Evolutionary conservation across 2,888 invertebrate genomes (phyloP).

Genomic region (Lobophora halterata): DNA sequence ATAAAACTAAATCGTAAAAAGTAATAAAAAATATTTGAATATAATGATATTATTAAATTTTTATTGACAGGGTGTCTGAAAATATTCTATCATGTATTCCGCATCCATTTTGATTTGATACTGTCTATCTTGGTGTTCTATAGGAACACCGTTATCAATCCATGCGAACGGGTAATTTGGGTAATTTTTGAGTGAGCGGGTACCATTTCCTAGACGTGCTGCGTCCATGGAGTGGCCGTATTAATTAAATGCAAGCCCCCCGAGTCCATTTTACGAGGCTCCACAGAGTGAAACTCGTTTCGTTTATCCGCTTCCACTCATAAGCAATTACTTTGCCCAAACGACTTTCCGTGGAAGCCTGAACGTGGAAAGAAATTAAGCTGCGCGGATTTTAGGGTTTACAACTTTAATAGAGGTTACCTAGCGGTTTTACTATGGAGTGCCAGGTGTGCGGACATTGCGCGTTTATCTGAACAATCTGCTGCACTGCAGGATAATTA

Average conservation of each 20-base stretch:
- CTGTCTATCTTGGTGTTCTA: too few species aligned
- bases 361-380: conserved; percentile 73
- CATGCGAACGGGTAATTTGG: conserved; percentile 45
- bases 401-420: conserved; percentile 57
- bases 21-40: too few species aligned
- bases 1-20: too few species aligned
- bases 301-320: conserved; percentile 77
- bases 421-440: conserved; percentile 47
- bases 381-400: conserved; percentile 61
- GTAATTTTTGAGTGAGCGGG: conserved; percentile 62
- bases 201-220: conserved; percentile 64
- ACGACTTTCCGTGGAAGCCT: conserved; percentile 66
- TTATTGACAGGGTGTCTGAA: too few species aligned
- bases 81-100: too few species aligned
- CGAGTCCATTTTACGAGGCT: conserved; percentile 74
- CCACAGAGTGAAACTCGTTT: conserved; percentile 69
- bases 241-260: conserved; percentile 78
- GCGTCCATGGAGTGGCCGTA: conserved; percentile 69
- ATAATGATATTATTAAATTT: too few species aligned
- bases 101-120: too few species aligned
- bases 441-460: conserved; percentile 35
- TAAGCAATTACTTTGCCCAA: conserved; percentile 76
- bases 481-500: conserved; percentile 20
- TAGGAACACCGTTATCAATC: too few species aligned
- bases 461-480: conserved; percentile 16